Evolutionary conservation across 2,113 vertebrate genomes (phyloP), one percentile per base, ranked within the genome.

Genomic region (Philantomba maxwellii): DNA sequence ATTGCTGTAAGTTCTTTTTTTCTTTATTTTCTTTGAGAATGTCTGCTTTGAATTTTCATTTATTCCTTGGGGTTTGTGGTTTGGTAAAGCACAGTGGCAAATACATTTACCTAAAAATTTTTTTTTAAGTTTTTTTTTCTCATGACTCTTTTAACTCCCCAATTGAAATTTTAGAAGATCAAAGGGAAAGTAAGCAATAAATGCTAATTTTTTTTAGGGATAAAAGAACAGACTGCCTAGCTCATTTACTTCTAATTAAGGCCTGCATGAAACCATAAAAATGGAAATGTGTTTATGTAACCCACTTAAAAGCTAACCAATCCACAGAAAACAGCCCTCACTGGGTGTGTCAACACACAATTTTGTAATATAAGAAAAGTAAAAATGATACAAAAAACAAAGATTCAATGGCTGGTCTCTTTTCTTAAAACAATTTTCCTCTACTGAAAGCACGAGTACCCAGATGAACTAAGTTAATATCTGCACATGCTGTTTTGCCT

Each of bases 201-300:
- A 95, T 81, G 45, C 30, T 70, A 82, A n/a, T 82, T 78, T 94
- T 97, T 84, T 84, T 89, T 45, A 84, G 95, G 55, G 64, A 84
- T 78, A 45, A 78, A 96, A 97, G 55, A 89, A 70, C 13, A 92
- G 43, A 93, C 58, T 83, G 21, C 25, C 62, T 89, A 39, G 45
- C 64, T 82, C n/a, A 51, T 81, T 97, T 96, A 86, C 43, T 90
- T 95, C 78, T 85, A 94, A 91, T 96, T 89, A 93, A 93, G 75
- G 25, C 75, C 83, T 86, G 19, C 21, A 62, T 21, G n/a, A 85
- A 96, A 87, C 39, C 81, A 87, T 92, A 75, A 96, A 96, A 95
- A 92, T 84, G 28, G 83, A 92, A 96, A 88, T 70, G 47, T 78
- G 66, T 80, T 96, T 97, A 78, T 81, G 36, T 95, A 93, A 97